These are phyloP conservation scores for Platichthys flesus DNA, from an alignment of 2,113 vertebrate genomes.

Conservation along the genomic window DNA sequence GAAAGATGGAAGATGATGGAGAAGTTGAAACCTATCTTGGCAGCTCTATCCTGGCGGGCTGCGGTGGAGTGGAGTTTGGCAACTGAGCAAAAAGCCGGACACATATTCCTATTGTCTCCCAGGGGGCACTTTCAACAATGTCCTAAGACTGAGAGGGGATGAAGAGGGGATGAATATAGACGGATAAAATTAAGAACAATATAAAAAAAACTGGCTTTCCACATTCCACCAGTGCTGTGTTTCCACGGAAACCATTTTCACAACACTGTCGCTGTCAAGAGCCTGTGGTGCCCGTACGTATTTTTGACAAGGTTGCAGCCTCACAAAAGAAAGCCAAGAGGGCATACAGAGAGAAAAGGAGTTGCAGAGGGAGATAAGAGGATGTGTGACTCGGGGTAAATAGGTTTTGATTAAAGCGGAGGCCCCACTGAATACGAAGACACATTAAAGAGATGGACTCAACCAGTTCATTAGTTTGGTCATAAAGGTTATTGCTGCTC, in stretches of 20 bases:
- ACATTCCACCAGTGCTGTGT: slow-evolving; percentile 73
- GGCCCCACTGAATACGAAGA: slow-evolving; percentile 72
- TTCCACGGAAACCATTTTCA: slow-evolving; percentile 79
- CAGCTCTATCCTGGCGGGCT: not conserved
- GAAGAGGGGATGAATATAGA: slow-evolving; percentile 38
- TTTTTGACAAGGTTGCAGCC: slow-evolving; percentile 83
- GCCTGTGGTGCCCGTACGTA: slow-evolving; percentile 71
- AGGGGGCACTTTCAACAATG: slow-evolving; percentile 42
- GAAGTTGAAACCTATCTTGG: slow-evolving; percentile 33
- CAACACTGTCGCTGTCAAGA: slow-evolving; percentile 65
- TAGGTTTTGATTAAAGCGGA: slow-evolving; percentile 77
- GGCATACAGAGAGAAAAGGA: slow-evolving; percentile 41
- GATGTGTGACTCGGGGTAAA: slow-evolving; percentile 77
- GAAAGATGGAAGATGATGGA: slow-evolving; percentile 34
- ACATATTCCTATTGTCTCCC: slow-evolving; percentile 32
- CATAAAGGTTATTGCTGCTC: slow-evolving; percentile 80
- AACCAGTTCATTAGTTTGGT: slow-evolving; percentile 77
- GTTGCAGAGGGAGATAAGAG: slow-evolving; percentile 72
- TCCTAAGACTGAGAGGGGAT: slow-evolving; percentile 34
- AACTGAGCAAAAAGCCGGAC: slow-evolving; percentile 20
- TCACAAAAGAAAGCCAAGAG: slow-evolving; percentile 69
- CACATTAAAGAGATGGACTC: slow-evolving; percentile 77
- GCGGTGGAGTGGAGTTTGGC: slow-evolving; percentile 4
- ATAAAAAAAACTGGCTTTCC: slow-evolving; percentile 19
- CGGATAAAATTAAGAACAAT: slow-evolving; percentile 20